Conservation (phyloP, 2,888 invertebrate genomes). For the Onchidella celtica region DNA sequence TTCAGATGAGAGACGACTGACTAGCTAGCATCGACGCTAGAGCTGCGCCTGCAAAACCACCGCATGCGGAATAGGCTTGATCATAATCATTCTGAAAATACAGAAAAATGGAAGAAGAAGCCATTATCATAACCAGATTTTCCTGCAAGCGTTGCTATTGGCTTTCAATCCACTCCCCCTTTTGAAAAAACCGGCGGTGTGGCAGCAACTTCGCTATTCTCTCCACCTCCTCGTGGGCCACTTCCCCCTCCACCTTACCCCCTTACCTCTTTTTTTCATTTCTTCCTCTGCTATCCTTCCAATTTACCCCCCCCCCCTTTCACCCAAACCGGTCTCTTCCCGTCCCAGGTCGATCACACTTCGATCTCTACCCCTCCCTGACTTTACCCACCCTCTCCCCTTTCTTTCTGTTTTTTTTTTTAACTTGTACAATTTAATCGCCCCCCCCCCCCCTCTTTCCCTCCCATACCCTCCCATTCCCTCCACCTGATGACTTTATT, state of each 20-base stretch:
- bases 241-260: not conserved
- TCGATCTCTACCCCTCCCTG: too few species aligned
- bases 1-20: too few species aligned
- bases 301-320: too few species aligned
- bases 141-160: conserved; percentile 36
- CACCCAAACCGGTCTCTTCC: too few species aligned
- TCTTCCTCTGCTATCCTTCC: too few species aligned
- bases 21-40: too few species aligned
- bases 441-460: not conserved
- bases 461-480: not conserved
- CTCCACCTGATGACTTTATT: not conserved
- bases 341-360: too few species aligned
- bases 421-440: not conserved
- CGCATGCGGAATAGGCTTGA: conserved; percentile 1
- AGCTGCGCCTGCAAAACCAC: conserved; percentile 16
- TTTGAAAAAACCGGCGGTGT: conserved; percentile 26
- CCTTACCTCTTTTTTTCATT: not conserved
- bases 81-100: conserved; percentile 38
- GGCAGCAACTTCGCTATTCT: too few species aligned
- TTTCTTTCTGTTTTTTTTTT: too few species aligned
- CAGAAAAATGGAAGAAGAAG: conserved; percentile 33
- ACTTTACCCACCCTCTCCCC: not conserved
- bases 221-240: not conserved
- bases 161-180: conserved; percentile 30
- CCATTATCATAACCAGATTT: conserved; percentile 45